Evolutionary conservation across 2,888 invertebrate species (phyloP), one percentile per base, ranked within the genome.

Genomic region (Dicycla oo): DNA sequence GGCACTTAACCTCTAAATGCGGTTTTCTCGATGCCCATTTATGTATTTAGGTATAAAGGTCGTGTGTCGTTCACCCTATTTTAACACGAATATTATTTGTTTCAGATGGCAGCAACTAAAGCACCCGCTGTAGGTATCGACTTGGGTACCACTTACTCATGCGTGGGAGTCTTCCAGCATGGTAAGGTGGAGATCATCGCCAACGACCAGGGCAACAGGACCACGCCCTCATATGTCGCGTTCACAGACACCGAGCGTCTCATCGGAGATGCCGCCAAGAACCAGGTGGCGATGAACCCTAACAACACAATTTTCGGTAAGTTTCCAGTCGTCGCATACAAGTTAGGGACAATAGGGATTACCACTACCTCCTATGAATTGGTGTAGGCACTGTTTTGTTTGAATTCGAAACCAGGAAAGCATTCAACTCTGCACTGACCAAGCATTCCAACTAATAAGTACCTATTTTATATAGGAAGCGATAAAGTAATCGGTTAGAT

Each of bases 111-210:
- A 73, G 81, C 95, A 69, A 69, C 78, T 77, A 97, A 97, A 95
- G 97, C 98, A 97, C 98, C 98, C 91, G 98, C 98, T 93, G 97
- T 99, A 92, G 99, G 99, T 97, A 99, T 99, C 96, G 99, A 99
- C 97, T 97, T 99, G 95, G 99, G 99, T 86, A 99, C 99, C 87
- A 99, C 99, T 82, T 99, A 99, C 95, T 99, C 99, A 69, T 99
- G 98, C 91, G 98, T 99, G 86, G 98, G 98, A 88, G 98, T 99
- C 83, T 99, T 98, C 97, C 98, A 98, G 96, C 98, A 98, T 95
- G 98, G 98, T 83, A 98, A 98, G 95, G 98, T 98, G 89, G 98
- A 98, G 95, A 98, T 98, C 93, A 98, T 98, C 94, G 98, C 98
- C 92, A 98, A 98, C 93, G 98, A 98, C 94, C 98, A 98, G 95